Conservation (phyloP, 2,888 invertebrate species). For the Pterobdella sp. region DNA sequence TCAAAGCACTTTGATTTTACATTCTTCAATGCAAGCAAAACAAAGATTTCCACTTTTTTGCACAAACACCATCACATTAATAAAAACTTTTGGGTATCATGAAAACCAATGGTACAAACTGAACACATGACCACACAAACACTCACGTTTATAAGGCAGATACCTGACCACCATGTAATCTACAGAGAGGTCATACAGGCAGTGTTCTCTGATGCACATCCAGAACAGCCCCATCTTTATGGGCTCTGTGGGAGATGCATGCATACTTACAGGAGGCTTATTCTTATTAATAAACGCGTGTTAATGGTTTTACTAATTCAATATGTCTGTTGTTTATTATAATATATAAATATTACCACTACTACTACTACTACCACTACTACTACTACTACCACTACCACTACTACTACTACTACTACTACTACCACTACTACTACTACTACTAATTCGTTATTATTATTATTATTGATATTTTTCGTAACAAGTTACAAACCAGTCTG, state of each 20-base stretch:
- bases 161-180: conserved; percentile 32
- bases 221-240: conserved; percentile 31
- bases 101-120: neutral
- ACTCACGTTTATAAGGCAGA: conserved; percentile 28
- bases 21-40: neutral
- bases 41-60: neutral
- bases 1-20: neutral
- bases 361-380: neutral
- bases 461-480: neutral
- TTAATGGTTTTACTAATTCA: no score
- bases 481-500: conserved; percentile 9
- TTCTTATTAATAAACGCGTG: no score
- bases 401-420: neutral
- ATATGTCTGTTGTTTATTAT: no score
- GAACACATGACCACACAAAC: neutral
- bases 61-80: neutral
- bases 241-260: no score
- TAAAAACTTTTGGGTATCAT: neutral
- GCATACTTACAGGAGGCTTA: no score
- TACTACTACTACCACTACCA: neutral
- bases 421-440: neutral
- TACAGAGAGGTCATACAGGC: conserved; percentile 29
- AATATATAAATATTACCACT: neutral
- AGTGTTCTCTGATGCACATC: conserved; percentile 30
- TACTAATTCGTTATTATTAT: neutral